Conservation (phyloP, 92 coral and sea anemone species). For the Actinernus sp. region DNA sequence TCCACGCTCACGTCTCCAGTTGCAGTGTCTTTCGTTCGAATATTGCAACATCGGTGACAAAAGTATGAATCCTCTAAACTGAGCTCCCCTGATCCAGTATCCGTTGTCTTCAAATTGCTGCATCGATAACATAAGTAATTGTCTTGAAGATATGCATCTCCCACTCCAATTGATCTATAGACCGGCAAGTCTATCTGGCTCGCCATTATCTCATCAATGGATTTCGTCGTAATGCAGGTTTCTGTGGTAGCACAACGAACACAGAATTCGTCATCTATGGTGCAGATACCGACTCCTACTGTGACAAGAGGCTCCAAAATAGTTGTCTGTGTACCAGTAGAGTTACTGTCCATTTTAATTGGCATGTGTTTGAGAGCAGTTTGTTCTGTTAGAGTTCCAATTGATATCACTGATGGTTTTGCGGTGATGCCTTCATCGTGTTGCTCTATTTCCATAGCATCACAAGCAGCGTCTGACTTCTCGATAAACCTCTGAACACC, state of each 20-base stretch:
- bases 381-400: constrained; percentile 37
- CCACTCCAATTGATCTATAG: constrained; percentile 77
- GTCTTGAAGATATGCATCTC: constrained; percentile 61
- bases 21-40: constrained; percentile 33
- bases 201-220: constrained; percentile 89
- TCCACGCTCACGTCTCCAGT: constrained; percentile 57
- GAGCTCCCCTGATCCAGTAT: constrained; percentile 71
- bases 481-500: constrained; percentile 55
- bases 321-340: constrained; percentile 71
- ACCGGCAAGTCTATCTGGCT: constrained; percentile 72
- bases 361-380: not conserved
- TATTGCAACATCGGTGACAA: constrained; percentile 57
- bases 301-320: constrained; percentile 54
- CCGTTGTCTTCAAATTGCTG: constrained; percentile 51
- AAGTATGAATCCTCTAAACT: constrained; percentile 59
- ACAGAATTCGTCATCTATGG: constrained; percentile 83
- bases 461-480: constrained; percentile 61
- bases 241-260: constrained; percentile 58
- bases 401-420: constrained; percentile 56
- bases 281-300: constrained; percentile 89
- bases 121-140: constrained; percentile 70
- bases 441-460: constrained; percentile 18
- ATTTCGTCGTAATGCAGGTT: constrained; percentile 40
- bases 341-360: not conserved
- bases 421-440: constrained; percentile 57